Evolutionary conservation across 1,140 invertebrate species (phyloP).

Genomic region (Anoplolepis gracilipes): DNA sequence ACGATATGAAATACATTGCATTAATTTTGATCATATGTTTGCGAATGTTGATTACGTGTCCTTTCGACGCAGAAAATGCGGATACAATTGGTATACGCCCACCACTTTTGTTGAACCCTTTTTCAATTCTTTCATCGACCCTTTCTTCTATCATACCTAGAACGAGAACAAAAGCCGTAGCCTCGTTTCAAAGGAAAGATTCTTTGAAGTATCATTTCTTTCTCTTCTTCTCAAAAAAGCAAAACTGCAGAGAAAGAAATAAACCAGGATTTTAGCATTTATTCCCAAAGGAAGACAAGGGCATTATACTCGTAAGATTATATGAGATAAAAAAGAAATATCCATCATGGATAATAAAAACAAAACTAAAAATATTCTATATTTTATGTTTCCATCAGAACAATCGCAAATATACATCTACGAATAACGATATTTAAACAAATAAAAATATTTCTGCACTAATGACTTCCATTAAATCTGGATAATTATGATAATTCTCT

Average conservation of each 20-base stretch:
- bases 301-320: not conserved
- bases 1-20: slow-evolving; percentile 43
- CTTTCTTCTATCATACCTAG: slow-evolving; percentile 52
- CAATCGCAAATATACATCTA: not conserved
- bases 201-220: slow-evolving; percentile 72
- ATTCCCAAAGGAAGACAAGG: slow-evolving; percentile 60
- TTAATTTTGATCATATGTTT: slow-evolving; percentile 73
- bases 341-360: not conserved
- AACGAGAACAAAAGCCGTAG: slow-evolving; percentile 71
- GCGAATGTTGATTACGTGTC: slow-evolving; percentile 72
- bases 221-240: slow-evolving; percentile 53
- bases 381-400: too few species aligned
- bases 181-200: slow-evolving; percentile 65
- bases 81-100: slow-evolving; percentile 69
- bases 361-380: not conserved
- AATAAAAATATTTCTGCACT: not conserved
- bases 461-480: not conserved
- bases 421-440: not conserved
- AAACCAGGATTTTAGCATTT: slow-evolving; percentile 62
- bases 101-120: slow-evolving; percentile 70
- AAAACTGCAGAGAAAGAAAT: not conserved
- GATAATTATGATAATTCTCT: slow-evolving; percentile 5
- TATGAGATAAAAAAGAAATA: not conserved
- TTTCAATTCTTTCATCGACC: slow-evolving; percentile 73
- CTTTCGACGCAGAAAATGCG: slow-evolving; percentile 61